Evolutionary conservation across 2,888 invertebrate species (phyloP), one percentile per base, ranked within the genome.

Genomic region (Caenorhabditis sp.): DNA sequence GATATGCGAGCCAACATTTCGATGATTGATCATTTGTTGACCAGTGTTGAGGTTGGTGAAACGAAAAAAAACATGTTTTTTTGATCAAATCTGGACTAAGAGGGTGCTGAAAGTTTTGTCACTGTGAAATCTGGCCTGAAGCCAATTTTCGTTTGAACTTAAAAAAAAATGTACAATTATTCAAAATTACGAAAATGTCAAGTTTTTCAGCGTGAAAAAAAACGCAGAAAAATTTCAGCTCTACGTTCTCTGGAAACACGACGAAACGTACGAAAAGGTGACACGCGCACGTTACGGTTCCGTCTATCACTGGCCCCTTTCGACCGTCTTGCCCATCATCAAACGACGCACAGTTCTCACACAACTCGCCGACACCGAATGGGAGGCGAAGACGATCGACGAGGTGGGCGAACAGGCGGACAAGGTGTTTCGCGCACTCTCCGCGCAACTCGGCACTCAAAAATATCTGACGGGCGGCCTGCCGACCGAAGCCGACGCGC

Each of bases 1-100:
- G 97, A 97, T 87, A 93, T 97, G 92, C 91, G 94, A 79, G 95
- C 97, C 0, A 96, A 95, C 88, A 94, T 95, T 90, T 93, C 94
- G 1, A 90, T 97, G 21, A 93, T 95, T 4, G 88, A 89, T 21
- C 88, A 93, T 85, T 93, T 95, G 0, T 90, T 97, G 62, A 93
- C 93, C 59, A 94, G 94, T 89, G 95, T 96, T 27, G 96, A 97
- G 91, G n/a, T n/a, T n/a, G 93, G 93, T 84, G 81, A 27, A n/a
- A n/a, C n/a, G n/a, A n/a, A n/a, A n/a, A n/a, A n/a, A n/a, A n/a
- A n/a, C 8, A 23, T 23, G 5, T 54, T 5, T 19, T 23, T 54
- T 12, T n/a, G 19, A 12, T 51, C 19, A n/a, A n/a, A n/a, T n/a
- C n/a, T n/a, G n/a, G n/a, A n/a, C n/a, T 19, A 54, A 12, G 49